Evolutionary conservation across 30 jellyfish, hydroid and myxozoan species (phyloP).

Genomic region (Aurelia aurita): DNA sequence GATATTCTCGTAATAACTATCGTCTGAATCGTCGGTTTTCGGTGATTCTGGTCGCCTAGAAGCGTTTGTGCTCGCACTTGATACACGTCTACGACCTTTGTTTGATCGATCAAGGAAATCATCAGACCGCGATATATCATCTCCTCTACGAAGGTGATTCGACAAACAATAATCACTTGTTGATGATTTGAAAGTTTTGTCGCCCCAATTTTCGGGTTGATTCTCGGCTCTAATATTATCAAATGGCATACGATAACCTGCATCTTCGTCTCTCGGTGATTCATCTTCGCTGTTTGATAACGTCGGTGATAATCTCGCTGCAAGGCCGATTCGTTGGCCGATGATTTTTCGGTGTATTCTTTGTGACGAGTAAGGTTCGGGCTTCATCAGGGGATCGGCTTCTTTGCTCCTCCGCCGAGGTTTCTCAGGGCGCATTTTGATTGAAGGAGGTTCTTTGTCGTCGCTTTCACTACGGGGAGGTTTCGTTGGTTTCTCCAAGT

Average conservation of each 20-base stretch:
- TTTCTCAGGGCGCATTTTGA: constrained; percentile 30
- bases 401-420: constrained; percentile 65
- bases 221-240: constrained; percentile 2
- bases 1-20: constrained; percentile 36
- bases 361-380: constrained; percentile 73
- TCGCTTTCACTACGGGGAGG: constrained; percentile 85
- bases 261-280: background rate
- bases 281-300: constrained; percentile 66
- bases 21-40: constrained; percentile 6
- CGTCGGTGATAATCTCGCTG: constrained; percentile 59
- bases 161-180: constrained; percentile 26
- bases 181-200: constrained; percentile 9
- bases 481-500: constrained; percentile 65
- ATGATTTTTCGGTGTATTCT: constrained; percentile 45
- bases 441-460: constrained; percentile 24
- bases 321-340: constrained; percentile 15
- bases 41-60: constrained; percentile 13
- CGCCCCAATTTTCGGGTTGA: background rate
- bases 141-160: constrained; percentile 19
- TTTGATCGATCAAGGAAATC: constrained; percentile 3
- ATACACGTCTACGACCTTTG: too few relatives aligned
- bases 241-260: constrained; percentile 16
- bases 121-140: constrained; percentile 13
- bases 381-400: constrained; percentile 18
- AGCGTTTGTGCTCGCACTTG: background rate